A percentile compares a stretch with the other conserved stretches of the same genome.
Evolutionary conservation across 64 coral and sea anemone genomes (phyloP).

Genomic region (Montipora sp.): DNA sequence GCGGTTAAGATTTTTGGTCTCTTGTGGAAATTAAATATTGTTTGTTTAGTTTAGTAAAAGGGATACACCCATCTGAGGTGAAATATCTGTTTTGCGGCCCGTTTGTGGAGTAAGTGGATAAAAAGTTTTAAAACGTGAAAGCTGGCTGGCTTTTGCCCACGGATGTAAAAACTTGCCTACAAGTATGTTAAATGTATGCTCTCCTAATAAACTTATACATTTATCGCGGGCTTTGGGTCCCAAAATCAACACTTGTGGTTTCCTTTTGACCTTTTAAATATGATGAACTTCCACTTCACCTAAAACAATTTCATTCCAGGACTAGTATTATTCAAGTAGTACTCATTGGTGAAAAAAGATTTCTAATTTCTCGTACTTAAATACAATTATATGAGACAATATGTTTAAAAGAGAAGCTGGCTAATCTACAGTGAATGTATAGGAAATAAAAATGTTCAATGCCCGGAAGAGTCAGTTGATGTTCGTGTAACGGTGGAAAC

Average conservation of each 20-base stretch:
- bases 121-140: background rate
- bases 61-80: background rate
- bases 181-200: background rate
- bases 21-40: conserved; percentile 4
- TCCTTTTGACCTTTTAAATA: background rate
- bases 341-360: too few relatives aligned
- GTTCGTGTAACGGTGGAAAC: too few relatives aligned
- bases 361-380: too few relatives aligned
- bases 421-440: too few relatives aligned
- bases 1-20: background rate
- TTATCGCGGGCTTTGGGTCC: background rate
- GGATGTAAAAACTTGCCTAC: background rate
- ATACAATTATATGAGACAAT: too few relatives aligned
- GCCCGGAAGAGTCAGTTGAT: too few relatives aligned
- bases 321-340: background rate
- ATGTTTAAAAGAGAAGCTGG: too few relatives aligned
- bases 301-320: background rate
- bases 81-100: background rate
- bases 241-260: background rate
- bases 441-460: too few relatives aligned
- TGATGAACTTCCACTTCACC: background rate
- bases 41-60: conserved; percentile 1
- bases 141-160: background rate
- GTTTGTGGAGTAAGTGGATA: conserved; percentile 30
- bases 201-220: background rate